These are phyloP conservation scores for Tiaroga cobitis DNA, from an alignment of 2,797 vertebrate genomes.

Conservation along the genomic window DNA sequence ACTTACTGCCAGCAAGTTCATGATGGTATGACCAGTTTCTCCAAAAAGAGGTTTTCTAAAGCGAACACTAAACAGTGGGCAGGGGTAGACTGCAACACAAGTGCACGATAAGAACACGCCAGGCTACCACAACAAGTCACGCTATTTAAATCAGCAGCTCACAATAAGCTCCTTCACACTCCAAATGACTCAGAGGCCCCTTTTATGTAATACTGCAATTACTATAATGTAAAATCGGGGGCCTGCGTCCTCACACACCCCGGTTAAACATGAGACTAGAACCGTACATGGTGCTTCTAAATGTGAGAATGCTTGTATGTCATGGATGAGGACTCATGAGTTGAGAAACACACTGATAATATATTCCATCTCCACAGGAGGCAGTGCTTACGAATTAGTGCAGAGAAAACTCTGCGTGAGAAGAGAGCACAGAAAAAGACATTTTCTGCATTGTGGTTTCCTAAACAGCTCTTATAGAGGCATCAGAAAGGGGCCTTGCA, in stretches of 20 bases:
- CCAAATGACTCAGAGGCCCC: not conserved
- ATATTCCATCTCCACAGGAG: conserved; percentile 61
- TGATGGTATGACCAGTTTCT: conserved; percentile 98
- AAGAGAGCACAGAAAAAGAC: conserved; percentile 42
- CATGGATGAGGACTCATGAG: conserved; percentile 53
- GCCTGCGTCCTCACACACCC: not conserved
- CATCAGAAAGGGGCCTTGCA: not conserved
- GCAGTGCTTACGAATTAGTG: conserved; percentile 43
- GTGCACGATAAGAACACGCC: conserved; percentile 1
- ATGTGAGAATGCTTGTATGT: conserved; percentile 47
- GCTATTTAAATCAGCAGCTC: not conserved
- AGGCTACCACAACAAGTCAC: not conserved
- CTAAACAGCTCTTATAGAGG: not conserved
- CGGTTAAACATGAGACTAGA: conserved; percentile 4
- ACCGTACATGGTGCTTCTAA: not conserved
- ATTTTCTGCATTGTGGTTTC: conserved; percentile 11
- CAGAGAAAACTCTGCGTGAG: conserved; percentile 50
- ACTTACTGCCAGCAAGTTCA: conserved; percentile 98
- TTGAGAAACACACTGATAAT: conserved; percentile 63
- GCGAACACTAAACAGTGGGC: conserved; percentile 96
- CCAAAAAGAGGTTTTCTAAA: conserved; percentile 97
- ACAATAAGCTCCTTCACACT: conserved; percentile 21
- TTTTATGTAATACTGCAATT: not conserved
- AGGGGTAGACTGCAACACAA: conserved; percentile 91
- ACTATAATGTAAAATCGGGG: not conserved